phyloP scores from a whole-genome alignment of 2,113 vertebrate species.

The Egretta garzetta region DNA sequence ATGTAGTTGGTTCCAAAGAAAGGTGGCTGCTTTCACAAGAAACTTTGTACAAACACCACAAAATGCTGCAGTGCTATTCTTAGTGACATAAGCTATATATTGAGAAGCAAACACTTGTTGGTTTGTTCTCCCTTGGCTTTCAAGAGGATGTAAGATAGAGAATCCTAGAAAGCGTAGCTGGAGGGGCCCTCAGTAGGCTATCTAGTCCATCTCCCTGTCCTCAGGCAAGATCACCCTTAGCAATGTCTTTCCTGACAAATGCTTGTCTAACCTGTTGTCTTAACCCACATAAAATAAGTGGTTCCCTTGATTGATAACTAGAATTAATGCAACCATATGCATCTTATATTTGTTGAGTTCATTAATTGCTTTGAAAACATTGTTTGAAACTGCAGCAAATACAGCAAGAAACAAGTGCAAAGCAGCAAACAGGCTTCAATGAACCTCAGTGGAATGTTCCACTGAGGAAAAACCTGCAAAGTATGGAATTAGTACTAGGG shows the following conservation, averaged over 20 bases:
- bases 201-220: not conserved
- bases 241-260: not conserved
- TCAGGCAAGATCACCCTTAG: not conserved
- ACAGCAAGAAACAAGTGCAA: not conserved
- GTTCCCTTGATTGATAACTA: not conserved
- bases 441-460: not conserved
- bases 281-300: not conserved
- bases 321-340: not conserved
- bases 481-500: not conserved
- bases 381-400: not conserved
- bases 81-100: not conserved
- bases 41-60: not conserved
- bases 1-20: not conserved
- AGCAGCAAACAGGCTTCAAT: not conserved
- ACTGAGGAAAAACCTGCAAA: not conserved
- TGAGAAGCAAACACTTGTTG: not conserved
- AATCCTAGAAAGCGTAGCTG: not conserved
- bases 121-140: not conserved
- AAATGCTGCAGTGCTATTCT: not conserved
- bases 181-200: not conserved
- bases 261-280: not conserved
- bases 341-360: not conserved
- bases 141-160: not conserved
- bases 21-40: not conserved
- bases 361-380: not conserved